A percentile compares a stretch with the other conserved stretches of the same genome.
phyloP scores from a whole-genome alignment of 1,140 invertebrate genomes.

The Maniola jurtina region DNA sequence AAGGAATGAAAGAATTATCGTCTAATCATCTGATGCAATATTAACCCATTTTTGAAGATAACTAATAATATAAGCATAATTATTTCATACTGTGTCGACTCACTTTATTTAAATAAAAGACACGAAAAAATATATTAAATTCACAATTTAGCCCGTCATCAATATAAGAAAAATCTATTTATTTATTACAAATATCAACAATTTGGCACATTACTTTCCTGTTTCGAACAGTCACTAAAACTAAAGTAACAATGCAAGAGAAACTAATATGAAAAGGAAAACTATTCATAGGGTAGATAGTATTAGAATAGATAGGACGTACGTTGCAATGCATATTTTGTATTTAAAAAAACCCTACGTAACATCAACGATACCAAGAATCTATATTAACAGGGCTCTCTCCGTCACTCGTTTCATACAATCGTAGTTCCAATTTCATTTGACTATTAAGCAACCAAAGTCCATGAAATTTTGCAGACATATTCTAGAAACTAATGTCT shows the following conservation, averaged over 20 bases:
- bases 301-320: constrained; percentile 7
- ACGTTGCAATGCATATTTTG: constrained; percentile 21
- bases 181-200: constrained; percentile 57
- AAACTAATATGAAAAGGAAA: constrained; percentile 8
- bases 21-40: too few species aligned
- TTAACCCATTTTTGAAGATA: too few species aligned
- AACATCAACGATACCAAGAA: too few species aligned
- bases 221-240: constrained; percentile 32
- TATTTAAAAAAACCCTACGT: too few species aligned
- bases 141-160: constrained; percentile 33
- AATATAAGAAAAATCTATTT: constrained; percentile 57
- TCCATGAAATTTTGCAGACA: too few species aligned
- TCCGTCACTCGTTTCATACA: too few species aligned
- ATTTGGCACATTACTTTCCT: constrained; percentile 58
- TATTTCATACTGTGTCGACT: constrained; percentile 1
- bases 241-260: constrained; percentile 27
- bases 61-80: neutral
- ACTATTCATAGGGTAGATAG: constrained; percentile 4
- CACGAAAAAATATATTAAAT: constrained; percentile 20
- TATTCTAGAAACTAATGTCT: too few species aligned
- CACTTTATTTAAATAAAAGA: constrained; percentile 7
- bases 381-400: too few species aligned
- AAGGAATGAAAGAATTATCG: too few species aligned
- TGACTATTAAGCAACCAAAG: too few species aligned
- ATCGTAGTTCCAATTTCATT: too few species aligned